A percentile compares a stretch with the other conserved stretches of the same genome.
Conservation (phyloP, 2,797 vertebrate species). For the Centropyge bicolor region DNA sequence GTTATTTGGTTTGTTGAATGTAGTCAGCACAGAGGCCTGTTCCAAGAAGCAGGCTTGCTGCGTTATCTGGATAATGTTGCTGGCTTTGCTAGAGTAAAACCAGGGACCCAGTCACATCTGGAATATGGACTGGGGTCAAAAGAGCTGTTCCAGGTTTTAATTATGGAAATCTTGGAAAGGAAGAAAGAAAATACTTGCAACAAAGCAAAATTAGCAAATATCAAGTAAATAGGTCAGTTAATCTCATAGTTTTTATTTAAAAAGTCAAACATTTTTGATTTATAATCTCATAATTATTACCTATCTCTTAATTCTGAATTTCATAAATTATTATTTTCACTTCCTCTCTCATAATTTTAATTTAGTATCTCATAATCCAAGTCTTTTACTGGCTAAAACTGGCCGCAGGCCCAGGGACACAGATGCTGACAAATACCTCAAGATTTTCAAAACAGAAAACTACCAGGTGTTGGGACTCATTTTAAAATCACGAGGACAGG, state of each 20-base stretch:
- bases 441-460: too few relatives aligned
- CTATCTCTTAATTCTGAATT: background rate
- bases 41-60: background rate
- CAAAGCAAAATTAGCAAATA: background rate
- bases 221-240: background rate
- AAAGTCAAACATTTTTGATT: background rate
- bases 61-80: background rate
- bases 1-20: background rate
- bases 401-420: too few relatives aligned
- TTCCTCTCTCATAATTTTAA: background rate
- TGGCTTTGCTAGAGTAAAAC: background rate
- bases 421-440: too few relatives aligned
- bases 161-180: background rate
- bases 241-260: background rate
- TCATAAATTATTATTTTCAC: background rate
- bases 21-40: background rate
- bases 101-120: background rate
- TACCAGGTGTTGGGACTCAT: too few relatives aligned
- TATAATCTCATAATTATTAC: background rate
- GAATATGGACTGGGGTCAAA: background rate
- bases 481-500: too few relatives aligned
- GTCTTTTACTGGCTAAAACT: background rate
- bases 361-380: background rate
- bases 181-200: background rate
- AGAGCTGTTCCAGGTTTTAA: background rate